Base-by-base conservation (phyloP, 2,888 invertebrate genomes). In the Embidobia sp. region DNA sequence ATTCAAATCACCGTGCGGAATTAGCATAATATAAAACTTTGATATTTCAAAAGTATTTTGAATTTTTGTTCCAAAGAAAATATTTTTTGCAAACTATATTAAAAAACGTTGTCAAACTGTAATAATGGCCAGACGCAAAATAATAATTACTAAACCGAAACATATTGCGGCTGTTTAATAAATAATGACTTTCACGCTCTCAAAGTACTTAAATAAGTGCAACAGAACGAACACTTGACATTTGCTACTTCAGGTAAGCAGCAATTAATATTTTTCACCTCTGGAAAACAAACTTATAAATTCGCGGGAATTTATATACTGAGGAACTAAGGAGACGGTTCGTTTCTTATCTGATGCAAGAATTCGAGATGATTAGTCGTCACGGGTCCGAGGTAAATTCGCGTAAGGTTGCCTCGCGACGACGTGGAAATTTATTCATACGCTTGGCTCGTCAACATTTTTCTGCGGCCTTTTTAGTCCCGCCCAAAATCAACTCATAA, bases 361-460 rank as follows among this genome's bases (percentile, higher is more conserved):
- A 82, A 85, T 84, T 79, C 80, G 76, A 83, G 79, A 82, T 84
- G 84, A 85, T 76, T 84, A 84, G 84, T 82, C 81, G 83, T 81
- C 81, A 80, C 81, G 84, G 81, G 80, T 75, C 70, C 80, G 70
- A 79, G 81, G 81, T 80, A 81, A 82, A 84, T 84, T 84, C 84
- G 64, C 82, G 64, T 66, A 80, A 77, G 80, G 73, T 79, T 78
- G 77, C 79, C 77, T 79, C 75, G 61, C 29, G 61, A 53, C 61
- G 61, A 61, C 64, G 64, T 63, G 77, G 48, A 63, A 77, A 67
- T 77, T 73, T 78, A 76, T 80, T 82, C 78, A 79, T 81, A 79
- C 80, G 78, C 70, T 66, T 16, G 40, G 67, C 66, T 76, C 76
- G 53, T 69, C 78, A 55, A 55, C 63, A 57, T 69, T 67, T 57